A percentile compares a stretch with the other conserved stretches of the same genome.
phyloP scores from a whole-genome alignment of 2,888 invertebrate genomes.

The Epinotia ramella region DNA sequence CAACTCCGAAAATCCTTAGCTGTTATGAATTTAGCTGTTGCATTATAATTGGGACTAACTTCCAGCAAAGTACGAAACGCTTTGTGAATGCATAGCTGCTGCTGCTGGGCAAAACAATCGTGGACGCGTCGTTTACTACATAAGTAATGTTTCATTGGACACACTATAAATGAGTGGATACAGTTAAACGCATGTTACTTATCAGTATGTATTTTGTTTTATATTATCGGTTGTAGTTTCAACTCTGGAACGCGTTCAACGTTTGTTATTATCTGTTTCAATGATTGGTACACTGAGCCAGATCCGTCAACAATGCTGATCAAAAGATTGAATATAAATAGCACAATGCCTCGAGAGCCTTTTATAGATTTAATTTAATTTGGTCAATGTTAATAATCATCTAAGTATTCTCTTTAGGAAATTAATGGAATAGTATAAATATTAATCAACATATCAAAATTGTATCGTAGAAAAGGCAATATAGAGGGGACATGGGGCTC shows the following conservation, averaged over 20 bases:
- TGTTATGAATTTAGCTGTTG: background rate
- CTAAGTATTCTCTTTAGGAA: too few relatives aligned
- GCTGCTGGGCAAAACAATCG: background rate
- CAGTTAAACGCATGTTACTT: background rate
- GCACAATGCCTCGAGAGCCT: too few relatives aligned
- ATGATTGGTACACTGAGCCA: background rate
- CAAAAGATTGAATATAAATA: too few relatives aligned
- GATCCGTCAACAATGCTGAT: background rate
- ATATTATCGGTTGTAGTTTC: conserved; percentile 4
- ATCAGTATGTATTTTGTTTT: background rate
- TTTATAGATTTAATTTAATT: too few relatives aligned
- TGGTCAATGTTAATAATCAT: too few relatives aligned
- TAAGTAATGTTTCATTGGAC: background rate
- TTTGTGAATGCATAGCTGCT: background rate
- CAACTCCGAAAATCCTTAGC: background rate
- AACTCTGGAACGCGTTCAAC: conserved; percentile 3
- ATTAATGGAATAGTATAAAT: too few relatives aligned
- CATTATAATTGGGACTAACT: background rate
- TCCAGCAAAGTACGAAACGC: background rate
- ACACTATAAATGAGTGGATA: background rate
- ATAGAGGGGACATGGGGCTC: too few relatives aligned
- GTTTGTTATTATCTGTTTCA: background rate
- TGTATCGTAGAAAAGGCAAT: too few relatives aligned
- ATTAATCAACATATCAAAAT: too few relatives aligned
- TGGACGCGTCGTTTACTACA: background rate